Evolutionary conservation across 1,140 invertebrate species (phyloP), one percentile per base, ranked within the genome.

Genomic region (Temnothorax nylanderi): DNA sequence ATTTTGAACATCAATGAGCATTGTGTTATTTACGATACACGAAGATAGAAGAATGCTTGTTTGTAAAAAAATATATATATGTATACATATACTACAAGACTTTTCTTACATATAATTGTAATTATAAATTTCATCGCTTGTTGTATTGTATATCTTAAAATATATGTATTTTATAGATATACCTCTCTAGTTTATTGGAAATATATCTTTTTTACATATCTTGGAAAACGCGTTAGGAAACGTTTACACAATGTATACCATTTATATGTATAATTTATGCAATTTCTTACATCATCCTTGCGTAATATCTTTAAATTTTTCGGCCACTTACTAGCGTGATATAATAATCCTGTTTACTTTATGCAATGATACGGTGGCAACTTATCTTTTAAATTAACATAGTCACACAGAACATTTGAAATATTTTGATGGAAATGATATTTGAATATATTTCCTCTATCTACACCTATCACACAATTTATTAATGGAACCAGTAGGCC

Each of bases 371-470:
- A 47, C n/a, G 18, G 11, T 64, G 2, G 32, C 16, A 47, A 44
- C 7, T 81, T 60, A 84, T 84, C 32, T 74, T 47, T 56, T 26
- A 44, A 34, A 72, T 72, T 32, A 44, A 47, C 21, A 41, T 26
- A 51, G 18, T n/a, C 11, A 13, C 26, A 44, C 13, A 58, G 67
- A 54, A 47, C 21, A 69, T 16, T 72, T 44, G 21, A 58, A 11
- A 21, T 6, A 58, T 58, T 34, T 41, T 21, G 18, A 21, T 54
- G 54, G 18, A 60, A 60, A 13, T 49, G 4, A 49, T 2, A 49
- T 34, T 11, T 56, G 41, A 26, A 16, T 41, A 34, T 21, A 6
- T 44, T 54, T 72, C 18, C 37, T 16, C 11, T 13, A 1, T 69
- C 6, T 7, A 13, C 18, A 37, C 13, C 21, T 18, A n/a, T 71